Conservation (phyloP, 2,797 vertebrate species). For the Loriculus beryllinus region DNA sequence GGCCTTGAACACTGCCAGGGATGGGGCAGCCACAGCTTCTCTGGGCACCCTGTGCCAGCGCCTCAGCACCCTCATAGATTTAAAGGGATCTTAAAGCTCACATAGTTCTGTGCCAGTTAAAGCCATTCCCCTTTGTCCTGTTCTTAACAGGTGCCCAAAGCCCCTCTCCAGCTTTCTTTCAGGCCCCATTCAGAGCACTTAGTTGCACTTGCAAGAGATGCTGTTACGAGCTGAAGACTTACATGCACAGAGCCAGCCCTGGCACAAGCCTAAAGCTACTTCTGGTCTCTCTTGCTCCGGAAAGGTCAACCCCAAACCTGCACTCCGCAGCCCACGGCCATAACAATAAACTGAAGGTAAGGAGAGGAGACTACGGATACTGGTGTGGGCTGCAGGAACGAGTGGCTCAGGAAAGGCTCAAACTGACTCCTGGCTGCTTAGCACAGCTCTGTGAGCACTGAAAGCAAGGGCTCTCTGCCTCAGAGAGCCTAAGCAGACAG, state of each 20-base stretch:
- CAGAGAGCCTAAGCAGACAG: not conserved
- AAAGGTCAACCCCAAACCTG: not conserved
- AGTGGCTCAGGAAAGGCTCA: not conserved
- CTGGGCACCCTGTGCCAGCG: not conserved
- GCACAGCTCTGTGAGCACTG: not conserved
- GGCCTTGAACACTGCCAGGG: not conserved
- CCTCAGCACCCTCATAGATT: not conserved
- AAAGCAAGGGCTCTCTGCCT: fast-evolving
- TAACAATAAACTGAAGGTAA: not conserved
- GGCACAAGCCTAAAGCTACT: not conserved
- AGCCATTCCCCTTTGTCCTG: not conserved
- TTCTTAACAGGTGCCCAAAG: not conserved
- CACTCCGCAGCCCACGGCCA: not conserved
- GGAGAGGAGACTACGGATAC: not conserved
- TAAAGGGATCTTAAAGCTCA: not conserved
- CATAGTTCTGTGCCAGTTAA: not conserved
- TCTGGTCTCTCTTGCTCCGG: not conserved
- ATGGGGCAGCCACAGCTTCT: not conserved
- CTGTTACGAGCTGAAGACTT: not conserved
- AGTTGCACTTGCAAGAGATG: not conserved
- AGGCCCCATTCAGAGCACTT: not conserved
- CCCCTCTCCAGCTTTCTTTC: not conserved
- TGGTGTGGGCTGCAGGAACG: fast-evolving
- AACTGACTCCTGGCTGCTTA: not conserved
- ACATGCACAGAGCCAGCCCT: not conserved